phyloP scores from a whole-genome alignment of 2,888 invertebrate genomes.

The Neoitamus cyanurus region DNA sequence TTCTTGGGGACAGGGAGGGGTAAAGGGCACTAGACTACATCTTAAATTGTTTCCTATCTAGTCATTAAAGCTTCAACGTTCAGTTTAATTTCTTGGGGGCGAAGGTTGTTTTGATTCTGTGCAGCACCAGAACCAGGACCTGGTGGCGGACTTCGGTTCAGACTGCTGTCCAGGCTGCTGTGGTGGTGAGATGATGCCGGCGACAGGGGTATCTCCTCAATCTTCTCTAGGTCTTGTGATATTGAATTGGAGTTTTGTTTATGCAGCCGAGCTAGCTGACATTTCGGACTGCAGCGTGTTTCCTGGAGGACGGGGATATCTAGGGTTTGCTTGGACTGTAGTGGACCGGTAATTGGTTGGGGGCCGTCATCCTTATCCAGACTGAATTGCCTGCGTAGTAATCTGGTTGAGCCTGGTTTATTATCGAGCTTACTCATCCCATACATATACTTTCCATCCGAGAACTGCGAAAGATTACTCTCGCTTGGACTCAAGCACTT shows the following conservation, averaged over 20 bases:
- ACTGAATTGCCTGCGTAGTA: constrained; percentile 76
- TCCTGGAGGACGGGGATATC: constrained; percentile 65
- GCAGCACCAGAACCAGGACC: not conserved
- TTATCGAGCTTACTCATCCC: constrained; percentile 57
- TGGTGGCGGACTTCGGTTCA: constrained; percentile 64
- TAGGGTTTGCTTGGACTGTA: constrained; percentile 55
- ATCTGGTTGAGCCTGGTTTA: constrained; percentile 67
- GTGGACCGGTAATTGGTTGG: constrained; percentile 50
- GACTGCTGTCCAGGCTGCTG: constrained; percentile 64
- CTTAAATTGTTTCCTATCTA: constrained; percentile 65
- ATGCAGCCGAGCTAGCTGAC: constrained; percentile 65
- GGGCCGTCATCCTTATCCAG: constrained; percentile 75
- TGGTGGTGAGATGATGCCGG: constrained; percentile 66
- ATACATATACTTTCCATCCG: constrained; percentile 64
- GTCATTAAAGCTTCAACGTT: constrained; percentile 61
- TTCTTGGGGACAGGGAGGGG: not conserved
- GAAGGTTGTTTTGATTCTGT: constrained; percentile 47
- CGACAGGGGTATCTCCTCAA: constrained; percentile 74
- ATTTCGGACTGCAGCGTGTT: constrained; percentile 60
- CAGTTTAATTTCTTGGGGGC: constrained; percentile 60
- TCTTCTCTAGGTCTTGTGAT: constrained; percentile 75
- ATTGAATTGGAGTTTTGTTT: constrained; percentile 78
- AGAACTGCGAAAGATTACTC: constrained; percentile 65
- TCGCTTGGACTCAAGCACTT: constrained; percentile 77
- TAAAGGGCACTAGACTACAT: not conserved